Base-by-base conservation (phyloP, 2,888 invertebrate genomes). In the Acrobasis repandana region DNA sequence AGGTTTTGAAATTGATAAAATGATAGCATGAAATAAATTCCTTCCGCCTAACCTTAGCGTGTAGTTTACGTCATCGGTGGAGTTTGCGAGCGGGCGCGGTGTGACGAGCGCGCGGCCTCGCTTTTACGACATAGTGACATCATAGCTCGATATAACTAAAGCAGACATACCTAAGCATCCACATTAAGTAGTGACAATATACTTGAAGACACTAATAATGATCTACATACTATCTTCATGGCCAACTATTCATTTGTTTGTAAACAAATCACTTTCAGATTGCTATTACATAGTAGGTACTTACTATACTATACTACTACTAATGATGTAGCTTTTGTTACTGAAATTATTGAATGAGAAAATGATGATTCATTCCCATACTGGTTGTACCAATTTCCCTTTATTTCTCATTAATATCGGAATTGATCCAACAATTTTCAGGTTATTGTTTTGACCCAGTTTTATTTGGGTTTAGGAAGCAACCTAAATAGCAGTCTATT, bases 81-180 rank as follows among this genome's bases (percentile, higher is more conserved):
- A 75, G 81, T 82, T 88, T 87, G 80, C 75, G 69, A 69, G 80
- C 83, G 82, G 82, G 85, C 81, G 82, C 83, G 83, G 83, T 80
- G 74, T 82, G 88, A 88, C 86, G 86, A 83, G 80, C 78, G 80
- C 81, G 76, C 88, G 92, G 86, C 92, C 91, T 91, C 90, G 91
- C 81, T 79, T 90, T 87, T 88, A 91, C 90, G 91, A 90, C 86
- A 87, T 71, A 75, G 86, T 92, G 92, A 92, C 91, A 91, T 92
- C 92, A 92, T 91, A 87, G 76, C 86, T 80, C 77, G 75, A 88
- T 86, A 79, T 90, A 91, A 82, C 82, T 75, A 68, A 71, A 73
- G 74, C 81, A 80, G 76, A 76, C 75, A 82, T 78, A 77, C 75
- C 70, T 70, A 63, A 65, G 61, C 62, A 66, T 66, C 60, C 58